phyloP scores from a whole-genome alignment of 1,140 invertebrate species.

The Ooceraea biroi region DNA sequence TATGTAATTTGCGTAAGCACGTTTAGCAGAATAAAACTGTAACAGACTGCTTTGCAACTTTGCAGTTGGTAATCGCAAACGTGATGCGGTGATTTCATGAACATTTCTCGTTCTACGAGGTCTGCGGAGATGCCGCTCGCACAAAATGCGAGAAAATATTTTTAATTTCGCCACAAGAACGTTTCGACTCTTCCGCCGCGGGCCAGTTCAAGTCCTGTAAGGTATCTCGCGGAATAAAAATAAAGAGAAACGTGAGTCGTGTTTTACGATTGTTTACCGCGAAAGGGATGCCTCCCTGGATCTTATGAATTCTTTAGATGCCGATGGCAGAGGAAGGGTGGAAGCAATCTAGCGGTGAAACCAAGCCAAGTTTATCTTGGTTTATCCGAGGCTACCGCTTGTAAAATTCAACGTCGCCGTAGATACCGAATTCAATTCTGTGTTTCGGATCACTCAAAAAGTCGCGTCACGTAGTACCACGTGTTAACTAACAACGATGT shows the following conservation, averaged over 20 bases:
- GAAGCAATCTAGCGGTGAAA: conserved; percentile 60
- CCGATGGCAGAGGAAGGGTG: conserved; percentile 66
- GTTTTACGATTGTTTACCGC: conserved; percentile 75
- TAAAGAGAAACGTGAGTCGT: conserved; percentile 57
- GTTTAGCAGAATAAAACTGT: not conserved
- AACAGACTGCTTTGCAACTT: not conserved
- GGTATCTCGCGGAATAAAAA: conserved; percentile 64
- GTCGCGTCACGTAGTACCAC: conserved; percentile 66
- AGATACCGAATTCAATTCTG: conserved; percentile 66
- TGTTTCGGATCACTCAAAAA: conserved; percentile 61
- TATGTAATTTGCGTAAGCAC: not conserved
- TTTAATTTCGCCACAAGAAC: conserved; percentile 61
- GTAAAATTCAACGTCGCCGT: conserved; percentile 70
- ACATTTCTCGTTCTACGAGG: conserved; percentile 18
- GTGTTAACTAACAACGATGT: conserved; percentile 68
- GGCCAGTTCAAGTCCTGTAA: conserved; percentile 42
- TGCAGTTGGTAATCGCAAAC: not conserved
- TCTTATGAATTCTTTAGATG: conserved; percentile 77
- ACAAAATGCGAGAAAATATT: conserved; percentile 61
- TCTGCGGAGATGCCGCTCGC: not conserved
- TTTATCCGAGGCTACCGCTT: conserved; percentile 62
- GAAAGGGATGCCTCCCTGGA: conserved; percentile 67
- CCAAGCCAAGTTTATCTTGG: conserved; percentile 69
- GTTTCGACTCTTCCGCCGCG: not conserved
- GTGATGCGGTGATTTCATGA: conserved; percentile 22